Evolutionary conservation across 2,113 vertebrate genomes (phyloP).

Genomic region (Microcebus griseorufus): DNA sequence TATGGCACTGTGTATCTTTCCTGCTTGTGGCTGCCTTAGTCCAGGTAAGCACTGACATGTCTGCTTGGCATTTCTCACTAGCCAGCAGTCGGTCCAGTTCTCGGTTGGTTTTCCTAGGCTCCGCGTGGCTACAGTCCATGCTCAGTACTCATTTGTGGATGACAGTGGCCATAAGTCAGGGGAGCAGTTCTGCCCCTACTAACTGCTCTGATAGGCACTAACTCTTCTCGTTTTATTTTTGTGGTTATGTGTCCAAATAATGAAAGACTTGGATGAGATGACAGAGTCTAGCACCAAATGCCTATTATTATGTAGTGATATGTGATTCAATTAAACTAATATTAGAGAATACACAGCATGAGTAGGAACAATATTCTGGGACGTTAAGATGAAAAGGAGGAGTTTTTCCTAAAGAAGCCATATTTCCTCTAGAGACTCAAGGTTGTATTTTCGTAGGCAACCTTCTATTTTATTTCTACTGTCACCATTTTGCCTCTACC

Average conservation of each 20-base stretch:
- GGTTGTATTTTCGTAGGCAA: background rate
- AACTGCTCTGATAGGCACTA: background rate
- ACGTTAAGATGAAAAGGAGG: background rate
- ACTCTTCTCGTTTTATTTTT: background rate
- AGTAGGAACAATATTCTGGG: background rate
- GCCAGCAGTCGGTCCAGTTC: no score
- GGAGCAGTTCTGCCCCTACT: background rate
- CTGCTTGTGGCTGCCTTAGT: background rate
- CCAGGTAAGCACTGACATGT: background rate
- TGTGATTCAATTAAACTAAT: background rate
- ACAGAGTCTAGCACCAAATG: background rate
- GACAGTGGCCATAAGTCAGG: background rate
- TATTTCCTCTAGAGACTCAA: background rate
- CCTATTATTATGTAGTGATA: background rate
- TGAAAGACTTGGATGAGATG: background rate
- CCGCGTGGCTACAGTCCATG: accelerated
- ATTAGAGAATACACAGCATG: background rate
- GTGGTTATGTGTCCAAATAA: background rate
- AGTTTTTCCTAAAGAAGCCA: background rate
- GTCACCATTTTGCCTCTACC: background rate
- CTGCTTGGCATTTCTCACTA: background rate
- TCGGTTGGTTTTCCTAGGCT: background rate
- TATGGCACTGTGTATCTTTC: background rate
- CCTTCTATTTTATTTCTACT: background rate
- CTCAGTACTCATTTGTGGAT: background rate